Base-by-base conservation (phyloP, 2,113 vertebrate species). In the Prinia subflava region DNA sequence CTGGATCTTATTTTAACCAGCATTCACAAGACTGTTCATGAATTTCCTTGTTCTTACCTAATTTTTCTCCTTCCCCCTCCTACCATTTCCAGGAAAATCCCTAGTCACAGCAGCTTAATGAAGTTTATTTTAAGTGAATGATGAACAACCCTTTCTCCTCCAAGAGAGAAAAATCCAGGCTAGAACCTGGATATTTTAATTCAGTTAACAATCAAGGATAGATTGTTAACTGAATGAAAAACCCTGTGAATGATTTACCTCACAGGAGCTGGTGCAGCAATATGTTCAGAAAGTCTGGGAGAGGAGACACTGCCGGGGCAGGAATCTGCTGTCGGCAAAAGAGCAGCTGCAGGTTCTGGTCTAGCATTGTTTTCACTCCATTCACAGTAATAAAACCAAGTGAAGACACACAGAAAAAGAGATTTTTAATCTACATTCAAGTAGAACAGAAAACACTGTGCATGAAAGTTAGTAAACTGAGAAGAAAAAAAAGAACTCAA, bases 171-270 rank as follows among this genome's bases (percentile, higher is more conserved):
- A 94, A 86, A 76, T 35, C 53, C 41, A 91, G 41, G 27, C 28
- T 49, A 62, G 25, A 76, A 71, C 57, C 15, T 59, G n/a, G 57
- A 35, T 59, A 37, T 35, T 59, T 37, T 25, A n/a, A 35, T 59
- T 59, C 57, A 59, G n/a, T 59, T 37, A 59, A 37, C n/a, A 59
- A 37, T 17, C n/a, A 17, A 75, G 3, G 30, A 15, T 2, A 78
- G 28, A 52, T 7, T 0, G 0, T 27, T 21, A 67, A 94, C 7
- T 7, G 13, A 81, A 78, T 11, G 2, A 6, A 52, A 57, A 6
- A 3, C 53, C 24, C 31, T 28, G 44, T 53, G 18, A 92, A 94
- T 30, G 23, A 86, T 89, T 97, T 98, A 97, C 97, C 96, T 97
- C 52, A 62, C 80, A 78, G 64, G 47, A 90, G 71, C 25, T 69